A percentile compares a stretch with the other conserved stretches of the same genome.
phyloP scores from a whole-genome alignment of 1,140 invertebrate genomes.

The Anastatus disparis region DNA sequence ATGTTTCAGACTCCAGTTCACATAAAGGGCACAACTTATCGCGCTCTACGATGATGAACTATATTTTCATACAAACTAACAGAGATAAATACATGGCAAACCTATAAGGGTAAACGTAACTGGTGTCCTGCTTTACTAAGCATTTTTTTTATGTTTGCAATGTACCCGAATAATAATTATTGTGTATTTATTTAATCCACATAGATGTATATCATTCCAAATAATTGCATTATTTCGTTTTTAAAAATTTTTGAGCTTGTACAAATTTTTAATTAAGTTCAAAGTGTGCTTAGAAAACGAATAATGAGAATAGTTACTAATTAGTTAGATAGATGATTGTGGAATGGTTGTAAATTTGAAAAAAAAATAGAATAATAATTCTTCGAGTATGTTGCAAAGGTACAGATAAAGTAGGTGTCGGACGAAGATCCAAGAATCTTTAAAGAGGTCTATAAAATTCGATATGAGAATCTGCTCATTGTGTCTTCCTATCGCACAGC shows the following conservation, averaged over 20 bases:
- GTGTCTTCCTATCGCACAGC: conserved; percentile 59
- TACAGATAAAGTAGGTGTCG: conserved; percentile 19
- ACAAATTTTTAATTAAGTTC: no score
- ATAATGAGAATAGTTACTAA: not conserved
- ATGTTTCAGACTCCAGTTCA: conserved; percentile 62
- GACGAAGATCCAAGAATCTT: not conserved
- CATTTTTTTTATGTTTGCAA: conserved; percentile 20
- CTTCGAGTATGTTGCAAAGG: conserved; percentile 2
- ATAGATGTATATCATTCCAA: conserved; percentile 11
- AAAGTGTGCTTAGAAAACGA: not conserved
- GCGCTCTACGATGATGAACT: conserved; percentile 57
- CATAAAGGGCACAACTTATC: conserved; percentile 55
- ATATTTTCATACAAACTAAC: conserved; percentile 46
- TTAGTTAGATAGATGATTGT: not conserved
- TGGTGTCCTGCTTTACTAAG: conserved; percentile 1
- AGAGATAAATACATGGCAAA: conserved; percentile 1
- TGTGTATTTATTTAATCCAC: conserved; percentile 36
- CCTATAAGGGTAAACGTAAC: not conserved
- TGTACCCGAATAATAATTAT: conserved; percentile 36
- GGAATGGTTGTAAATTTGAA: not conserved
- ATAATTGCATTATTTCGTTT: not conserved
- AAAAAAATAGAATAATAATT: conserved; percentile 1
- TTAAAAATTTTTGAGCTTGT: no score
- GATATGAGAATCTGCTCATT: conserved; percentile 46
- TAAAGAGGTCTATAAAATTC: conserved; percentile 4